Evolutionary conservation across 2,113 vertebrate species (phyloP), one percentile per base, ranked within the genome.

Genomic region (Ageneiosus marmoratus): DNA sequence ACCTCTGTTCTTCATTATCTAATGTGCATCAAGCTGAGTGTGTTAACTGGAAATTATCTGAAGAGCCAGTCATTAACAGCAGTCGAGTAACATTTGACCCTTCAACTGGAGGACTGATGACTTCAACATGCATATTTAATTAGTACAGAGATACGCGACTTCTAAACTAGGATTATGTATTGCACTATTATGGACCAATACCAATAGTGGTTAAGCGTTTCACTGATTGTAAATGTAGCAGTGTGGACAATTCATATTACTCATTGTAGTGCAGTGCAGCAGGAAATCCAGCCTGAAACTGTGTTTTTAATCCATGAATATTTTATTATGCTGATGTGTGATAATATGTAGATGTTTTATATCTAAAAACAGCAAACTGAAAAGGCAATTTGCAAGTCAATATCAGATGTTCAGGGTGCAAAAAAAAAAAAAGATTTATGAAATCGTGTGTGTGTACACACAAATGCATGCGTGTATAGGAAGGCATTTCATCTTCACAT

Each of bases 41-140:
- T 46, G 50, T 82, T 74, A 75, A 74, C 27, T 50, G 11, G 16
- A 60, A 51, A 74, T 62, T 22, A 73, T 75, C 69, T 62, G 55
- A 74, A 62, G 69, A 41, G 34, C 41, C 69, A 74, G 80, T 74
- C 44, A 44, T 48, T 50, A 48, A 70, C 41, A 32, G n/a, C n/a
- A 82, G 53, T 15, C n/a, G 20, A 29, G 55, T 44, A 48, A 82
- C 24, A 62, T 29, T 58, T 73, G 69, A 74, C 67, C 41, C 80
- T 20, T 72, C 18, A 82, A 48, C 69, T 74, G 10, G 37, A 74
- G 48, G 73, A 69, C 44, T 44, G 24, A 11, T 74, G 27, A 72
- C 41, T 62, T 69, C 51, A 81, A 72, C 37, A 46, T 10, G 16
- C 67, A 41, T 48, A 65, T 46, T 37, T 53, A 75, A 72, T 82